Evolutionary conservation across 1,140 invertebrate genomes (phyloP).

Genomic region (Zelostemma sp.): DNA sequence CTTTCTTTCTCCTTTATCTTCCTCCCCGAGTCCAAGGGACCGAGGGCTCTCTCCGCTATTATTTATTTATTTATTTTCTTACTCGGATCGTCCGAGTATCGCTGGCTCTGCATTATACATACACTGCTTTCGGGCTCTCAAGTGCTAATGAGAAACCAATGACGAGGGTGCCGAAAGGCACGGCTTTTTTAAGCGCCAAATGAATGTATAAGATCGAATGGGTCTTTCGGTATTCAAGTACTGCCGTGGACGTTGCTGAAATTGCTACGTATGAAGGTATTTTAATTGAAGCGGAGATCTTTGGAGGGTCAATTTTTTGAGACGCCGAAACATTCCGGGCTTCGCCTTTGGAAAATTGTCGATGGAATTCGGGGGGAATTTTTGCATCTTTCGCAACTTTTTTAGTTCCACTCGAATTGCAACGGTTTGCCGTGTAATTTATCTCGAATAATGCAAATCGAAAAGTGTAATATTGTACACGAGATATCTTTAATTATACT

Average conservation of each 20-base stretch:
- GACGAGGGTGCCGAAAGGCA: slow-evolving; percentile 33
- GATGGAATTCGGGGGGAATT: background rate
- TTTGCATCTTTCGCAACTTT: too few relatives aligned
- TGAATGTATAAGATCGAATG: slow-evolving; percentile 18
- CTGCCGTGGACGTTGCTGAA: slow-evolving; percentile 34
- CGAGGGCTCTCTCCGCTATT: slow-evolving; percentile 34
- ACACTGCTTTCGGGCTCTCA: slow-evolving; percentile 31
- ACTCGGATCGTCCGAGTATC: slow-evolving; percentile 10
- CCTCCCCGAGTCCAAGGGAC: slow-evolving; percentile 22
- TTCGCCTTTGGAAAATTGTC: slow-evolving; percentile 15
- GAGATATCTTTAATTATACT: too few relatives aligned
- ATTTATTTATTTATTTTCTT: slow-evolving; percentile 52
- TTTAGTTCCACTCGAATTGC: too few relatives aligned
- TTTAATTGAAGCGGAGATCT: slow-evolving; percentile 41
- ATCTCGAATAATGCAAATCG: too few relatives aligned
- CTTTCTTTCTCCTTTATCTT: slow-evolving; percentile 41
- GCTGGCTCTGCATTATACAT: slow-evolving; percentile 30
- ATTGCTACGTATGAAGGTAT: slow-evolving; percentile 42
- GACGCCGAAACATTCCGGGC: slow-evolving; percentile 9
- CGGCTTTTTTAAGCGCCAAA: slow-evolving; percentile 41
- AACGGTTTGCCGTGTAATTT: too few relatives aligned
- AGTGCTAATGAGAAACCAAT: slow-evolving; percentile 57
- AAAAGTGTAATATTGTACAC: too few relatives aligned
- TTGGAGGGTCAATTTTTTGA: background rate
- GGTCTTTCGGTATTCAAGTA: slow-evolving; percentile 18